A percentile compares a stretch with the other conserved stretches of the same genome.
phyloP scores from a whole-genome alignment of 2,113 vertebrate genomes.

The Microcebus murinus region DNA sequence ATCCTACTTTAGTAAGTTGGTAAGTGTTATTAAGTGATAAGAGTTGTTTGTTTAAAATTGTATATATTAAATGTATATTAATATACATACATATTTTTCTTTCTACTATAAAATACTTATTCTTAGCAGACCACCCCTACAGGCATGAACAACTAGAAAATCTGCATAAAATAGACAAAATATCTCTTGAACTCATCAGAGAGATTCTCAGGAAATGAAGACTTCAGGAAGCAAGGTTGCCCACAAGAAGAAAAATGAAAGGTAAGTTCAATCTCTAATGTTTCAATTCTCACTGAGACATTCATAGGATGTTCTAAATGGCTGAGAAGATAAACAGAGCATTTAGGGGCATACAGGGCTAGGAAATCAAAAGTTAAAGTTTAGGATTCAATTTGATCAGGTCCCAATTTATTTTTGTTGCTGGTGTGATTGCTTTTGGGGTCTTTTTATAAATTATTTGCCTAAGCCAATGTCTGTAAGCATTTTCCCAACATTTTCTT shows the following conservation, averaged over 20 bases:
- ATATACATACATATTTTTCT: neutral
- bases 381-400: too few relatives aligned
- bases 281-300: rapidly evolving
- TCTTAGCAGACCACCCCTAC: neutral
- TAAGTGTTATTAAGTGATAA: neutral
- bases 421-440: too few relatives aligned
- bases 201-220: too few relatives aligned
- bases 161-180: too few relatives aligned
- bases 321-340: neutral
- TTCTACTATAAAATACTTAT: neutral
- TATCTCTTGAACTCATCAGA: too few relatives aligned
- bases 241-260: too few relatives aligned
- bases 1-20: neutral
- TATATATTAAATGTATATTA: neutral
- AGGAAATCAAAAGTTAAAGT: neutral
- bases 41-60: neutral
- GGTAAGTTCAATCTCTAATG: neutral
- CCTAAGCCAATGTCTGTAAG: too few relatives aligned
- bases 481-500: too few relatives aligned
- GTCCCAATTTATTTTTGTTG: too few relatives aligned
- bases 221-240: too few relatives aligned
- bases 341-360: neutral
- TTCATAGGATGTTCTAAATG: neutral
- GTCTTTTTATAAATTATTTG: too few relatives aligned
- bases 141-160: too few relatives aligned